Conservation (phyloP, 2,888 invertebrate genomes). For the Odontothrips loti region DNA sequence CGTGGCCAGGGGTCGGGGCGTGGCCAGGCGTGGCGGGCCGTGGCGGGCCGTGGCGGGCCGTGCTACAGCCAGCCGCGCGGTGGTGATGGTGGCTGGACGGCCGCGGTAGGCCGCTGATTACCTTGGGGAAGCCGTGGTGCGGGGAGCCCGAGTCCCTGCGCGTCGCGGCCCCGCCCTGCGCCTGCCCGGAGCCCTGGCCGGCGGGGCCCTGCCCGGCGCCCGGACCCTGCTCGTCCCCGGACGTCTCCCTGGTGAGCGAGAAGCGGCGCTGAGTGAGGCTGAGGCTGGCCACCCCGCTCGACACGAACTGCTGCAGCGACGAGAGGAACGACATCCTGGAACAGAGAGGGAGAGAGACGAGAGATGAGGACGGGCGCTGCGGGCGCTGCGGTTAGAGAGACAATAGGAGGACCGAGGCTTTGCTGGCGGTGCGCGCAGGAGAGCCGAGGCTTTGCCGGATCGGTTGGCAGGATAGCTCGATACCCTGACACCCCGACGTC, state of each 20-base stretch:
- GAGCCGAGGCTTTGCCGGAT: too few relatives aligned
- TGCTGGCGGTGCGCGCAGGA: too few relatives aligned
- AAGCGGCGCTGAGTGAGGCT: slow-evolving; percentile 70
- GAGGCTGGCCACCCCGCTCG: slow-evolving; percentile 77
- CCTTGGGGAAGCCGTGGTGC: slow-evolving; percentile 45
- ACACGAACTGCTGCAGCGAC: slow-evolving; percentile 79
- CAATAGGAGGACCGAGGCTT: too few relatives aligned
- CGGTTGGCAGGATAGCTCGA: too few relatives aligned
- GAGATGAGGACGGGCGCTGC: too few relatives aligned
- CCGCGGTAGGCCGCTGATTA: slow-evolving; percentile 40
- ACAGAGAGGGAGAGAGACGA: too few relatives aligned
- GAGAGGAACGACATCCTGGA: slow-evolving; percentile 76
- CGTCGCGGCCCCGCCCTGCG: neutral
- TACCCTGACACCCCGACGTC: too few relatives aligned
- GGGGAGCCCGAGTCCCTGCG: slow-evolving; percentile 36
- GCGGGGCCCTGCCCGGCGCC: neutral
- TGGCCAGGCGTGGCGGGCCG: too few relatives aligned
- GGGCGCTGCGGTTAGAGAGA: too few relatives aligned
- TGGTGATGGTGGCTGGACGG: slow-evolving; percentile 39
- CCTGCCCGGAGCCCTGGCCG: slow-evolving; percentile 27
- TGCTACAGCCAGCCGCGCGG: too few relatives aligned
- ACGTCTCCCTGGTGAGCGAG: slow-evolving; percentile 64
- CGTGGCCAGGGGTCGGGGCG: too few relatives aligned
- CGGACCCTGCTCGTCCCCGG: slow-evolving; percentile 37
- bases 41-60: too few relatives aligned